phyloP scores from a whole-genome alignment of 1,140 invertebrate genomes.

The Araneus ventricosus region DNA sequence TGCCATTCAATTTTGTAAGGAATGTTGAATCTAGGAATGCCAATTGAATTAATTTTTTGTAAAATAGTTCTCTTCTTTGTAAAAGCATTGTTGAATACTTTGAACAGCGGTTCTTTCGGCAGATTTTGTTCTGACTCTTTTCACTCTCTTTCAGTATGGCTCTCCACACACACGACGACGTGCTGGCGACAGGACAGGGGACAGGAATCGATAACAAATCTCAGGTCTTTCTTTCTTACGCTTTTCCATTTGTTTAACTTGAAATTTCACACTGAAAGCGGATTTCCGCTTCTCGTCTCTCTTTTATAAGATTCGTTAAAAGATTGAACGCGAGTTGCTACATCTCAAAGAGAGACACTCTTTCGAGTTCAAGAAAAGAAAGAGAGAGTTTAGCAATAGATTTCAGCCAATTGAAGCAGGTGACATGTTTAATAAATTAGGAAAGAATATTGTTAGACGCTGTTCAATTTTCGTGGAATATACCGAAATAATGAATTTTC shows the following conservation, averaged over 20 bases:
- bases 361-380: background rate
- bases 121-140: background rate
- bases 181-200: slow-evolving; percentile 93
- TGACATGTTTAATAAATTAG: background rate
- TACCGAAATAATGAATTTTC: no score
- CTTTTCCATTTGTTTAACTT: slow-evolving; percentile 36
- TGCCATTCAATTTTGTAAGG: no score
- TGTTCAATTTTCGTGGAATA: no score
- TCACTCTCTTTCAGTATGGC: slow-evolving; percentile 85
- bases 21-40: no score
- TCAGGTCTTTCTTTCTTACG: slow-evolving; percentile 75
- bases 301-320: slow-evolving; percentile 20
- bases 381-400: background rate
- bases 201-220: slow-evolving; percentile 80
- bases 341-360: background rate
- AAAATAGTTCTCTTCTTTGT: no score
- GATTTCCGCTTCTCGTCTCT: background rate
- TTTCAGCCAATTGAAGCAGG: background rate
- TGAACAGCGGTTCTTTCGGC: background rate
- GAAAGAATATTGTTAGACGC: background rate
- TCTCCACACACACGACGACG: slow-evolving; percentile 92
- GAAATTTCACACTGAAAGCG: slow-evolving; percentile 17
- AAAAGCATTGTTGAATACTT: no score
- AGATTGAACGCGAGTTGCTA: background rate
- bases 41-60: no score